These are phyloP conservation scores for Jacana jacana DNA, from an alignment of 2,113 vertebrate species.

Conservation along the genomic window DNA sequence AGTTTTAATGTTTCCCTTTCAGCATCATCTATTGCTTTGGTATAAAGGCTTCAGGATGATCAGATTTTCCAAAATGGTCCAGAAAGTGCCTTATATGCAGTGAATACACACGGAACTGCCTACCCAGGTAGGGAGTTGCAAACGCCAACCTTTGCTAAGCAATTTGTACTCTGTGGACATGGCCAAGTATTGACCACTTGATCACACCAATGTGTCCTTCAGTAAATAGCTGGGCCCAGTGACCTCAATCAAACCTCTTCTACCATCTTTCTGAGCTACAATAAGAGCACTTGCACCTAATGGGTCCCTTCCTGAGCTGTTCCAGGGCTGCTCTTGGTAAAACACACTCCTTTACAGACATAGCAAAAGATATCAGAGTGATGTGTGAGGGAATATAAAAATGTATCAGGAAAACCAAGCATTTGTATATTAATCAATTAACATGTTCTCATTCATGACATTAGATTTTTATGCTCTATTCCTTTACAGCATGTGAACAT, in stretches of 20 bases:
- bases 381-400: not conserved
- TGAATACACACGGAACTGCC: rapidly evolving
- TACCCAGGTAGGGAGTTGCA: not conserved
- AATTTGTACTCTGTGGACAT: not conserved
- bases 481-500: not conserved
- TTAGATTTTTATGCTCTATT: not conserved
- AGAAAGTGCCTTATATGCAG: not conserved
- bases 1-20: slow-evolving; percentile 14
- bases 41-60: not conserved
- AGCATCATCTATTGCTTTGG: slow-evolving; percentile 3
- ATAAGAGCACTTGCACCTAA: not conserved
- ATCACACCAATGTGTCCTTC: not conserved
- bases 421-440: not conserved
- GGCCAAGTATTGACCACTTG: not conserved
- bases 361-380: not conserved
- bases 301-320: not conserved
- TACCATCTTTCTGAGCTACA: not conserved
- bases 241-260: not conserved
- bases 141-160: not conserved
- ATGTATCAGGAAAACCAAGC: not conserved
- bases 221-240: not conserved
- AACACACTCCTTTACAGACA: not conserved
- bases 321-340: not conserved
- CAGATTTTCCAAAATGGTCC: not conserved
- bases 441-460: not conserved